These are phyloP conservation scores for Parazoanthus darwini DNA, from an alignment of 92 coral and sea anemone species.

Conservation along the genomic window DNA sequence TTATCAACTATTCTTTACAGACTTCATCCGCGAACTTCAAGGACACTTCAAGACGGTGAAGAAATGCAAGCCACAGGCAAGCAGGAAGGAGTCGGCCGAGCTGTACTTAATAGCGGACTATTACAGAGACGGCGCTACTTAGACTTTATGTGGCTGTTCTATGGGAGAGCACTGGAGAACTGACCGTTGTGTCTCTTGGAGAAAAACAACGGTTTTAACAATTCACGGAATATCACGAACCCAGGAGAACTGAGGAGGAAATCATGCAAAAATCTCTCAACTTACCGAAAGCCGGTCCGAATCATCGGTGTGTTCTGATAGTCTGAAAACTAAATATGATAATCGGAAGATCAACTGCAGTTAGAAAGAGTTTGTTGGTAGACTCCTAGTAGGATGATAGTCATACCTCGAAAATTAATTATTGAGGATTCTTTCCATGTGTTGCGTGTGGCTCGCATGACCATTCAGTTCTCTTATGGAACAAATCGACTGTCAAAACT, in stretches of 20 bases:
- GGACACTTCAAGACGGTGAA: conserved; percentile 60
- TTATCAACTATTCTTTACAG: conserved; percentile 46
- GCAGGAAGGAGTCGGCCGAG: conserved; percentile 86
- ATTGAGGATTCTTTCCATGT: too few species aligned
- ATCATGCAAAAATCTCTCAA: neutral
- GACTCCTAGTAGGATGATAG: too few species aligned
- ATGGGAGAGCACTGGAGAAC: neutral
- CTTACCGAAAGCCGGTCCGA: neutral
- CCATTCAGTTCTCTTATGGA: too few species aligned
- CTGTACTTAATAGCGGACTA: conserved; percentile 72
- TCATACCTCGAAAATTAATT: too few species aligned
- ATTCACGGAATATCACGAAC: neutral
- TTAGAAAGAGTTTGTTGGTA: too few species aligned
- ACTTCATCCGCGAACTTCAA: conserved; percentile 56
- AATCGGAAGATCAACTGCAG: too few species aligned
- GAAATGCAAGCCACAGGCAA: conserved; percentile 83
- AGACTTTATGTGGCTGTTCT: conserved; percentile 46
- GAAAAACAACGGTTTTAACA: too few species aligned
- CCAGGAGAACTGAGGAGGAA: neutral
- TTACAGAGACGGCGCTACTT: conserved; percentile 49
- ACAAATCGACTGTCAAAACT: too few species aligned
- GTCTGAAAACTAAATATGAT: too few species aligned
- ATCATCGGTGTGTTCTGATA: neutral
- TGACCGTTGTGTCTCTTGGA: neutral
- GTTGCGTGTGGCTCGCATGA: too few species aligned